These are phyloP conservation scores for Serripes groenlandicus DNA, from an alignment of 2,888 invertebrate species.

Conservation along the genomic window DNA sequence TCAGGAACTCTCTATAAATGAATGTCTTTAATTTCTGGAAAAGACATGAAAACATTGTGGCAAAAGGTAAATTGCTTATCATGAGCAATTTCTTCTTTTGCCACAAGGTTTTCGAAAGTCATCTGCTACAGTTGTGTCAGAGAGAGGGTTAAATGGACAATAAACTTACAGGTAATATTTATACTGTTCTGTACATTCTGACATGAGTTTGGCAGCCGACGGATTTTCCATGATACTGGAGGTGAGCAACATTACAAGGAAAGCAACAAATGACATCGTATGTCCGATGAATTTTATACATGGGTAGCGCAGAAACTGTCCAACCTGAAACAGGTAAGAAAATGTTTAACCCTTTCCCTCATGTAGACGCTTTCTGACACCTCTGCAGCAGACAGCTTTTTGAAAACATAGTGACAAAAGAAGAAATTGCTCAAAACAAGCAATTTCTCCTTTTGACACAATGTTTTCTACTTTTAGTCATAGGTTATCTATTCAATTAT, in stretches of 20 bases:
- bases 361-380: too few relatives aligned
- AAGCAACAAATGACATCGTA: slow-evolving; percentile 81
- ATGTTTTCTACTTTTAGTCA: too few relatives aligned
- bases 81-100: too few relatives aligned
- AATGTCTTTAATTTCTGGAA: too few relatives aligned
- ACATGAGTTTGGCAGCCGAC: slow-evolving; percentile 36
- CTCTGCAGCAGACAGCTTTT: neutral
- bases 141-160: neutral
- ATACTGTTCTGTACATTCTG: slow-evolving; percentile 44
- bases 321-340: slow-evolving; percentile 75
- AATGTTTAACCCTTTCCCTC: too few relatives aligned
- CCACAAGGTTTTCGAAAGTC: too few relatives aligned
- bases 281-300: slow-evolving; percentile 84
- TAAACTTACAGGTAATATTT: slow-evolving; percentile 53
- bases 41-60: too few relatives aligned
- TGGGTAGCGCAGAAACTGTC: slow-evolving; percentile 80
- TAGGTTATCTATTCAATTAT: too few relatives aligned
- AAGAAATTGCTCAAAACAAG: neutral
- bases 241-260: slow-evolving; percentile 79
- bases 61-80: too few relatives aligned
- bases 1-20: too few relatives aligned
- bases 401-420: neutral
- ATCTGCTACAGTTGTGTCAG: too few relatives aligned
- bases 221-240: slow-evolving; percentile 75
- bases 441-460: too few relatives aligned